These are phyloP conservation scores for Otus sunia DNA, from an alignment of 2,113 vertebrate species.

Conservation along the genomic window DNA sequence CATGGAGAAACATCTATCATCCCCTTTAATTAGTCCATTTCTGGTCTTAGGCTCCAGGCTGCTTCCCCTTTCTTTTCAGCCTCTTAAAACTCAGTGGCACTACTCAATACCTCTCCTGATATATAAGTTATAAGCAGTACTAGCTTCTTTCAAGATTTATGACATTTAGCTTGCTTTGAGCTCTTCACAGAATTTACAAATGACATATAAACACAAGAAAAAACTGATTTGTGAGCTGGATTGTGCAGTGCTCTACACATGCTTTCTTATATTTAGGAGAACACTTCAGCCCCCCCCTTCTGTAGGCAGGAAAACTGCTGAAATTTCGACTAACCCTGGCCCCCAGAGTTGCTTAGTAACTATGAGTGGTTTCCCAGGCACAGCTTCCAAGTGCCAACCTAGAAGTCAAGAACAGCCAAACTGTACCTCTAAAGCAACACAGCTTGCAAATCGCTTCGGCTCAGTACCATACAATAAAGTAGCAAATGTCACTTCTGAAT, in stretches of 20 bases:
- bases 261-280: neutral
- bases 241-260: neutral
- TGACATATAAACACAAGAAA: neutral
- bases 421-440: neutral
- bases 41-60: neutral
- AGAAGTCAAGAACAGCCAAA: neutral
- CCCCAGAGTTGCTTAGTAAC: neutral
- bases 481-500: neutral
- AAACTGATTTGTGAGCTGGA: conserved; percentile 13
- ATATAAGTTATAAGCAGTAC: neutral
- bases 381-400: neutral
- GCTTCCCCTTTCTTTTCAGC: neutral
- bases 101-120: neutral
- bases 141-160: conserved; percentile 18
- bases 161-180: neutral
- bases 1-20: neutral
- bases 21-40: neutral
- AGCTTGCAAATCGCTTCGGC: neutral
- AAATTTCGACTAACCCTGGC: neutral
- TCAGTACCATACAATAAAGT: neutral
- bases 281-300: neutral
- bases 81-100: neutral
- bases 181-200: conserved; percentile 26
- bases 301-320: neutral
- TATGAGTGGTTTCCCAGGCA: neutral